A percentile compares a stretch with the other conserved stretches of the same genome.
Conservation (phyloP, 2,113 vertebrate genomes). For the Callaeas wilsoni region DNA sequence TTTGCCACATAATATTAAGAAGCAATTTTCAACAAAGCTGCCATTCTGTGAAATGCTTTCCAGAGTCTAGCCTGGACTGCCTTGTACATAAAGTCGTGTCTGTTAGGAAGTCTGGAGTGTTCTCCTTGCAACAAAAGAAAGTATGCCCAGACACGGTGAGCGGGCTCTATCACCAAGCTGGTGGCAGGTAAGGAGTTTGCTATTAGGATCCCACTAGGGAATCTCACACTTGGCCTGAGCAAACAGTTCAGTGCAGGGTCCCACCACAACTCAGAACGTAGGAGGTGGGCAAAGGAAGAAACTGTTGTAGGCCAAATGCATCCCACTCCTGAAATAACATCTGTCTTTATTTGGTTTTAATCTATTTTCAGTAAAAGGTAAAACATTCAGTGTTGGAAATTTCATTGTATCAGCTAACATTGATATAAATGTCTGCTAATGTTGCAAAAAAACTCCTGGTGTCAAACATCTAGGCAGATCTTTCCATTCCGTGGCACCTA, state of each 20-base stretch:
- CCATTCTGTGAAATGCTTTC: not conserved
- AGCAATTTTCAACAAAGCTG: not conserved
- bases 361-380: not conserved
- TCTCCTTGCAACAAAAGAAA: not conserved
- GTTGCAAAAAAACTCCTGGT: not conserved
- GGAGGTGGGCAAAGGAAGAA: not conserved
- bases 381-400: not conserved
- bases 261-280: accelerated
- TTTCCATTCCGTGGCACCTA: not conserved
- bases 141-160: not conserved
- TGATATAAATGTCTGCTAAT: not conserved
- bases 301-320: not conserved
- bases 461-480: not conserved
- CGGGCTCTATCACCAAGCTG: not conserved
- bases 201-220: not conserved
- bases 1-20: not conserved
- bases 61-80: not conserved
- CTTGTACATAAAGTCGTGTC: not conserved
- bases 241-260: not conserved
- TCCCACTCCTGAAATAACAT: not conserved
- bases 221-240: not conserved
- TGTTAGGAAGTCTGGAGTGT: not conserved
- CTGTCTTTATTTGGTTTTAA: not conserved
- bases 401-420: not conserved
- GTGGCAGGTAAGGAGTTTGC: not conserved